Percentiles rank a stretch among this genome's conserved stretches.
Evolutionary conservation across 2,113 vertebrate genomes (phyloP).

Genomic region (Perca schrenkii): DNA sequence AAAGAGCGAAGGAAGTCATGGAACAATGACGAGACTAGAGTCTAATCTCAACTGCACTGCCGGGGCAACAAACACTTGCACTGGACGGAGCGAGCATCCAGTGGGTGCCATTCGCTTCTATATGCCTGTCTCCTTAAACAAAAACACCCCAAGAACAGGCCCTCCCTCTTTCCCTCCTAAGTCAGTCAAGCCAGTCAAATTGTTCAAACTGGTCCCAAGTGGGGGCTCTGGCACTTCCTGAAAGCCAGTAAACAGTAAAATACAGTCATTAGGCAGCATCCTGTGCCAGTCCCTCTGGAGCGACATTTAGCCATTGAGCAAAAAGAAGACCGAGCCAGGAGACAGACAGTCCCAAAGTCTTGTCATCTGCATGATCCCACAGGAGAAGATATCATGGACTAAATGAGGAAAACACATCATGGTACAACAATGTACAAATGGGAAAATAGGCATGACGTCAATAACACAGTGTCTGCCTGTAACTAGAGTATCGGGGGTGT

Average conservation of each 20-base stretch:
- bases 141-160: conserved; percentile 30
- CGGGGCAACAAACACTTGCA: conserved; percentile 49
- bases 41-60: conserved; percentile 62
- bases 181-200: conserved; percentile 52
- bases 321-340: background rate
- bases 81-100: conserved; percentile 20
- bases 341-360: background rate
- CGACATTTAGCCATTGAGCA: conserved; percentile 4
- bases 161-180: conserved; percentile 11
- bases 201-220: conserved; percentile 55
- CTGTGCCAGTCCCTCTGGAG: conserved; percentile 60
- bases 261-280: conserved; percentile 68
- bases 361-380: background rate
- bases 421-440: background rate
- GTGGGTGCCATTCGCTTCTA: conserved; percentile 24
- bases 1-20: conserved; percentile 64
- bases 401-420: conserved; percentile 8
- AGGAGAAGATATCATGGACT: background rate
- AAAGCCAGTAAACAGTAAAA: conserved; percentile 72
- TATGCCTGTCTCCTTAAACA: conserved; percentile 33
- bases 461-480: background rate
- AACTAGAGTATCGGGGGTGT: background rate
- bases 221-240: conserved; percentile 79
- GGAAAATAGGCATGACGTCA: background rate
- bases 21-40: conserved; percentile 62